These are phyloP conservation scores for Cherax destructor DNA, from an alignment of 1,140 invertebrate species.

Conservation along the genomic window DNA sequence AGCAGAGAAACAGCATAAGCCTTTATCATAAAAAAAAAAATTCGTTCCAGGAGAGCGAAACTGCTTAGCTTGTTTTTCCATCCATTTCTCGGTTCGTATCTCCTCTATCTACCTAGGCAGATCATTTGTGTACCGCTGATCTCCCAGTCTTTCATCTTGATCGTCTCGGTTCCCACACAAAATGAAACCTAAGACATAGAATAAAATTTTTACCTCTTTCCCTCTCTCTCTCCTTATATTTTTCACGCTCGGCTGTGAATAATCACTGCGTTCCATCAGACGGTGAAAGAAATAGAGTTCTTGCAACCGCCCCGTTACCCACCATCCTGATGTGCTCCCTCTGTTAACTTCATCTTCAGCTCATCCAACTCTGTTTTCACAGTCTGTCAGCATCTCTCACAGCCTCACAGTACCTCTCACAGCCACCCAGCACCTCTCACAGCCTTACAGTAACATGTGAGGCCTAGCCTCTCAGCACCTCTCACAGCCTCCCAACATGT, in stretches of 20 bases:
- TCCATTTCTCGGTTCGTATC: no score
- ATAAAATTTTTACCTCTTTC: neutral
- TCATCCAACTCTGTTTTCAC: neutral
- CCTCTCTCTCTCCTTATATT: neutral
- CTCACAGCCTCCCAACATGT: neutral
- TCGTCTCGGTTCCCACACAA: no score
- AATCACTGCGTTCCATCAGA: neutral
- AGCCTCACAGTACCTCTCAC: neutral
- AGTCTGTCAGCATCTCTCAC: neutral
- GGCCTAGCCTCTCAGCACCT: neutral
- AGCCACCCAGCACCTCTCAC: neutral
- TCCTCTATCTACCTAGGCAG: no score
- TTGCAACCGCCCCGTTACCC: neutral
- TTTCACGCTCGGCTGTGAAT: neutral
- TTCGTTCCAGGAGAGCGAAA: no score
- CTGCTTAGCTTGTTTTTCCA: no score
- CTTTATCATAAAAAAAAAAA: no score
- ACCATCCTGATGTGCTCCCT: neutral
- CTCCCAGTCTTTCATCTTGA: no score
- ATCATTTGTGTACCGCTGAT: no score
- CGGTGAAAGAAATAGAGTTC: conserved; percentile 5
- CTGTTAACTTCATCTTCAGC: no score
- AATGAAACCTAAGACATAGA: no score
- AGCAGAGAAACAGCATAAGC: no score
- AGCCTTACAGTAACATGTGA: neutral